Evolutionary conservation across 2,888 invertebrate species (phyloP).

Genomic region (Cylloceria caligata): DNA sequence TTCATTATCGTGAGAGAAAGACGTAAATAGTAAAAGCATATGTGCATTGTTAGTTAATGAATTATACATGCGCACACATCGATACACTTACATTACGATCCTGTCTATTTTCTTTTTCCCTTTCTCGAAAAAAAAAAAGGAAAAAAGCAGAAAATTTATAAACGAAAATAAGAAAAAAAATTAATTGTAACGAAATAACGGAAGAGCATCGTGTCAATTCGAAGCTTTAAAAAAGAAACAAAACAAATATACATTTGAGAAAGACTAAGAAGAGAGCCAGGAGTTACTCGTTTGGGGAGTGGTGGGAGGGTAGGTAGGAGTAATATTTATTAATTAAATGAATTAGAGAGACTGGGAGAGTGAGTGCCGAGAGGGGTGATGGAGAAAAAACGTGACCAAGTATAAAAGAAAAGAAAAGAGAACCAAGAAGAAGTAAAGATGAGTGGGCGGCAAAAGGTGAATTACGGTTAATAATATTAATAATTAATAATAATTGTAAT

Average conservation of each 20-base stretch:
- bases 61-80: constrained; percentile 38
- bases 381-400: constrained; percentile 48
- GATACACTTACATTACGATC: constrained; percentile 33
- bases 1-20: constrained; percentile 24
- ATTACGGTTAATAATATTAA: constrained; percentile 79
- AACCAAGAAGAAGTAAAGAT: constrained; percentile 46
- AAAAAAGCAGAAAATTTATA: neutral
- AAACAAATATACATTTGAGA: neutral
- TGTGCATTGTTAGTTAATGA: constrained; percentile 44
- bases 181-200: constrained; percentile 12
- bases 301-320: neutral
- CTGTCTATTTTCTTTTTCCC: constrained; percentile 37
- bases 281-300: constrained; percentile 15
- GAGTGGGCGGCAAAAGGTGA: constrained; percentile 72
- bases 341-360: constrained; percentile 37
- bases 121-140: constrained; percentile 29
- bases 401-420: constrained; percentile 30
- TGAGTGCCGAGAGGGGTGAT: constrained; percentile 24
- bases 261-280: constrained; percentile 25
- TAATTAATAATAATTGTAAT: constrained; percentile 81
- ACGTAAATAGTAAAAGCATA: constrained; percentile 11
- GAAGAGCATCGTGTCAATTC: constrained; percentile 29
- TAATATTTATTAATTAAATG: constrained; percentile 62
- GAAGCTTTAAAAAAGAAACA: constrained; percentile 31
- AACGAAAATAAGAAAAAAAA: constrained; percentile 40